Conservation (phyloP, 2,113 vertebrate species). For the Perca flavescens region DNA sequence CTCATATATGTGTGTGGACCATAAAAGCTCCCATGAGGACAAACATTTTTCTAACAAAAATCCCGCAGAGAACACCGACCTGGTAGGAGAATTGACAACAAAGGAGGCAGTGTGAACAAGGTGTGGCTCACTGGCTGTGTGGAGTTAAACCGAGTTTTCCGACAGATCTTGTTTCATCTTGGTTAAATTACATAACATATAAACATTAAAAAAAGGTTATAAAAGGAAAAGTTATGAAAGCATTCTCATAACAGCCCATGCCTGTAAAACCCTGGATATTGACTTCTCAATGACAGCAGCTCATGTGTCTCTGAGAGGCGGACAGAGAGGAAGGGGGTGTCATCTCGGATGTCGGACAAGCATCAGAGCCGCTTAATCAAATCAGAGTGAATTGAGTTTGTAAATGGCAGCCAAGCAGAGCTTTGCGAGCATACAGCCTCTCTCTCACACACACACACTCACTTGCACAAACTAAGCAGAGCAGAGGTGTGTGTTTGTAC, state of each 20-base stretch:
- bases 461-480: conserved; percentile 1
- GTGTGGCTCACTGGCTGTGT: too few species aligned
- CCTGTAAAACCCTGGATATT: conserved; percentile 25
- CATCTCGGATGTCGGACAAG: conserved; percentile 70
- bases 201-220: not conserved
- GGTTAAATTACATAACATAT: not conserved
- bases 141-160: not conserved
- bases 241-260: not conserved
- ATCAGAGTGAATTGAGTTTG: conserved; percentile 70
- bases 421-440: conserved; percentile 6
- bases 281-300: conserved; percentile 50
- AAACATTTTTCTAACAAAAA: too few species aligned
- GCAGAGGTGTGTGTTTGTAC: conserved; percentile 30
- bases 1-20: too few species aligned
- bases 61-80: too few species aligned
- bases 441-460: not conserved
- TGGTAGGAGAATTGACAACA: too few species aligned
- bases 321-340: conserved; percentile 43
- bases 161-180: not conserved
- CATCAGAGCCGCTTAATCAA: conserved; percentile 68
- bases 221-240: conserved; percentile 3
- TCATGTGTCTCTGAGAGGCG: conserved; percentile 52
- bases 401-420: conserved; percentile 59
- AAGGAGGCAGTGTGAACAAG: too few species aligned
- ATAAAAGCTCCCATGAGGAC: too few species aligned